These are phyloP conservation scores for Platerodrilus igneus DNA, from an alignment of 2,888 invertebrate species.

Conservation along the genomic window DNA sequence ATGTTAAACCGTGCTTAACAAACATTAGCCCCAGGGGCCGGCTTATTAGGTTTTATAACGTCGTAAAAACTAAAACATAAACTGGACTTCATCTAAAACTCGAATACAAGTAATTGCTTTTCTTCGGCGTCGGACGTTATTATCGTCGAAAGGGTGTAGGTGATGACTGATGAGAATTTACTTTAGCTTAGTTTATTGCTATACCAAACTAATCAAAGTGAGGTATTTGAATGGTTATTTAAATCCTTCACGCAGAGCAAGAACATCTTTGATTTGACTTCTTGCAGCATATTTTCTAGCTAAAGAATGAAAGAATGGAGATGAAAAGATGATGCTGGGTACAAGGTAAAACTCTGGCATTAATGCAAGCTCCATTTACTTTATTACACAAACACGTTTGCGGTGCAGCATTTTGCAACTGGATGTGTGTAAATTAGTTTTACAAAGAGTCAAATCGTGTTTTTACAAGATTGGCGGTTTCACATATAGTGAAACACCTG, in stretches of 20 bases:
- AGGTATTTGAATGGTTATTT: too few relatives aligned
- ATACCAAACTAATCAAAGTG: too few relatives aligned
- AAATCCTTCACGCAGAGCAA: background rate
- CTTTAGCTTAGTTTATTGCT: too few relatives aligned
- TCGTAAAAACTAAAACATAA: conserved; percentile 15
- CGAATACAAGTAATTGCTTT: conserved; percentile 11
- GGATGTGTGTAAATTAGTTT: conserved; percentile 18
- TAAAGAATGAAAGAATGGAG: conserved; percentile 1
- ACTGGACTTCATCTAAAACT: conserved; percentile 9
- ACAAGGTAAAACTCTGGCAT: too few relatives aligned
- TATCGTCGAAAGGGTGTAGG: background rate
- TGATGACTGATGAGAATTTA: background rate
- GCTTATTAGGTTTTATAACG: conserved; percentile 15
- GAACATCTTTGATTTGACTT: background rate
- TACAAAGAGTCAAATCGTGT: conserved; percentile 14
- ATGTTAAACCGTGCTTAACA: conserved; percentile 16
- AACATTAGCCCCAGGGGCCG: conserved; percentile 16
- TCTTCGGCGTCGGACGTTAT: conserved; percentile 6
- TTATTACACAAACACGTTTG: too few relatives aligned
- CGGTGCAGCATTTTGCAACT: conserved; percentile 15
- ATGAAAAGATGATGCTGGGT: too few relatives aligned
- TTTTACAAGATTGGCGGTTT: conserved; percentile 21
- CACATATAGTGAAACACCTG: conserved; percentile 21
- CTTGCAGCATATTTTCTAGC: background rate
- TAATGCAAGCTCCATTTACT: background rate